Evolutionary conservation across 2,797 vertebrate species (phyloP), one percentile per base, ranked within the genome.

Genomic region (Chelon labrosus): DNA sequence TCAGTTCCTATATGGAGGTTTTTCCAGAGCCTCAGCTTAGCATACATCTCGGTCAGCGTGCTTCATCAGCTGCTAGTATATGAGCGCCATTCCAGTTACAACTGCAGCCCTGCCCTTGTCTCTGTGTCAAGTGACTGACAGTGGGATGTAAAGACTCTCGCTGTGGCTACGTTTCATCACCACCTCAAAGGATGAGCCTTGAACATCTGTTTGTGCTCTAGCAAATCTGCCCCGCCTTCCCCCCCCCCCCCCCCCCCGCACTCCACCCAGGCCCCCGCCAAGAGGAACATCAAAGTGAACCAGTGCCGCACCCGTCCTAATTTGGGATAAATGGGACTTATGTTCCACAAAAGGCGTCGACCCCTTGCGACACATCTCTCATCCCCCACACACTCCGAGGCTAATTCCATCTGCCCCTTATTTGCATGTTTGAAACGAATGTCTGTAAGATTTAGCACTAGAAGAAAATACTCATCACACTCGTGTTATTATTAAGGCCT

Each of bases 301-400:
- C 79, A 78, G 83, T 61, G 85, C 85, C 65, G 82, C 84, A 77
- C 87, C 84, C 81, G 75, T 81, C 85, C 85, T 93, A 91, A 94
- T 94, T 93, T 89, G 57, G 90, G 88, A 93, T 94, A 94, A 94
- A 94, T 88, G 91, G 84, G 88, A 92, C 85, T 94, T 93, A 89
- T 91, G 91, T 87, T 93, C 85, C 82, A 93, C 88, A 92, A 92
- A 92, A 93, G 85, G 76, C 70, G 2, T 86, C 79, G 85, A 92
- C 84, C 86, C 88, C 83, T 81, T 35, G 84, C 73, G 77, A 92
- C 91, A 87, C 75, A 70, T 84, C 84, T 84, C 76, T 89, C 88
- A 83, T 85, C 85, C 88, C 73, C 83, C 77, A 76, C 84, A 64
- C 82, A 68, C 80, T 80, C 87, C 77, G 77, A 58, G 62, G 85